Base-by-base conservation (phyloP, 2,888 invertebrate genomes). In the Amiota communis region DNA sequence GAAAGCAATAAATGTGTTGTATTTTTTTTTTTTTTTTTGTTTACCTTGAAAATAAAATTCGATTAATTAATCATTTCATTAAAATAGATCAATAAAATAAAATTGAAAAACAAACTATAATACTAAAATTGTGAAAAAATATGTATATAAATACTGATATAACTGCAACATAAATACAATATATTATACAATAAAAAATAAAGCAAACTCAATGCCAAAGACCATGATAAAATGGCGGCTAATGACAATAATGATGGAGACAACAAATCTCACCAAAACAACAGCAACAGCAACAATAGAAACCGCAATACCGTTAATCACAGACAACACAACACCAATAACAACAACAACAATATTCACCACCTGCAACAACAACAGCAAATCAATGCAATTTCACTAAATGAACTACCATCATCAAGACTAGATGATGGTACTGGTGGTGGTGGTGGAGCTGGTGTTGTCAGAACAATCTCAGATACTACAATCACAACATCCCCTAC, bases 151-250 rank as follows among this genome's bases (percentile, higher is more conserved):
- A 64, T 23, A 72, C n/a, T n/a, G n/a, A n/a, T n/a, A 57, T 6
- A 36, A 36, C 6, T 36, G 6, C 36, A 36, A 36, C 36, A 36
- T 36, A 36, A 36, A 36, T 36, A 6, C n/a, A n/a, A n/a, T n/a
- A n/a, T n/a, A n/a, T n/a, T n/a, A n/a, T n/a, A n/a, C n/a, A 2
- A 36, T 63, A 47, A 12, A 61, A 72, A 36, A 68, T 65, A 72
- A 46, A 61, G 51, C 59, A 61, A 15, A 17, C 65, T 57, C 23
- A 49, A 65, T 48, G 71, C 46, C 23, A 49, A 4, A 72, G 71
- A 70, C n/a, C n/a, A 75, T 75, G 75, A 23, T 13, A 75, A 73
- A 56, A 76, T 76, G 75, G 67, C 73, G 59, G 68, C 59, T 48
- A 53, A 67, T 23, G 71, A 69, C 65, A 65, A 70, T 36, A 57